Base-by-base conservation (phyloP, 2,797 vertebrate species). In the Hippocampus kuda region DNA sequence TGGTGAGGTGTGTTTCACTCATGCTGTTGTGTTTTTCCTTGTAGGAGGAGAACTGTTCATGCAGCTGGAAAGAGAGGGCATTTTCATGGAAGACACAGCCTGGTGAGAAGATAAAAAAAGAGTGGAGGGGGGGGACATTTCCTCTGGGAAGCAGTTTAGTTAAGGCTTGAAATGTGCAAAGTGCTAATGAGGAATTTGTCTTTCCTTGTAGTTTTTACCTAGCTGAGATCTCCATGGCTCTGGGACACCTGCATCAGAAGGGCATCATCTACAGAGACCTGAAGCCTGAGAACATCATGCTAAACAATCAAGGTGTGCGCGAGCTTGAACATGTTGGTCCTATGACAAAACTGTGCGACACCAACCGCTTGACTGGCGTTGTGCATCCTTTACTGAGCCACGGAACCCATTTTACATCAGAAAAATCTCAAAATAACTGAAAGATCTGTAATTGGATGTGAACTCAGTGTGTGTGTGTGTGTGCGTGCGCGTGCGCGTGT, bases 211-310 rank as follows among this genome's bases (percentile, higher is more conserved):
- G 97, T 90, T 99, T 99, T 91, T 99, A 99, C 90, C 90, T 99
- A 87, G 97, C 97, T 84, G 97, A 99, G 92, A 99, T 99, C 85
- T 98, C 97, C 67, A 98, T 99, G 97, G 97, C 97, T 80, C 90
- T 99, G 88, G 97, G 97, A 70, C 96, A 99, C 88, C 92, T 99
- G 84, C 97, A 99, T 90, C 96, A 98, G 87, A 98, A 99, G 85
- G 97, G 97, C 89, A 99, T 99, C 83, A 99, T 99, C 89, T 99
- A 99, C 89, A 92, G 97, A 90, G 97, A 99, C 88, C 89, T 99
- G 76, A 99, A 99, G 86, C 97, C 97, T 63, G 97, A 99, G 88
- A 99, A 99, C 88, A 99, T 99, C 88, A 99, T 99, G 97, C 95
- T 99, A 72, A 99, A 95, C 87, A 97, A 91, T 84, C 97, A 99